Percentiles rank a stretch among this genome's conserved stretches.
Evolutionary conservation across 2,797 vertebrate genomes (phyloP).

Genomic region (Naso thynnoides): DNA sequence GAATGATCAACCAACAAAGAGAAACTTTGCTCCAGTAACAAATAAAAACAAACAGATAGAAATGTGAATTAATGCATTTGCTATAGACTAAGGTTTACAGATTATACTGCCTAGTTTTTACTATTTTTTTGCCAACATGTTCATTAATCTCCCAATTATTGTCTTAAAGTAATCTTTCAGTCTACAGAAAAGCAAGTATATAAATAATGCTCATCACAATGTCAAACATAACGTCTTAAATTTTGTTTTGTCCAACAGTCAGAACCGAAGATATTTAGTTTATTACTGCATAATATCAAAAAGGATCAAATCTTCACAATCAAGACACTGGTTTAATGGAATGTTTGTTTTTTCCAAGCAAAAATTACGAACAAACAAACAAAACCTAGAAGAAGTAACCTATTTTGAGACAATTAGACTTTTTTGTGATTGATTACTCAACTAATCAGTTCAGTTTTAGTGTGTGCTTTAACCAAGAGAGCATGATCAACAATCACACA

Average conservation of each 20-base stretch:
- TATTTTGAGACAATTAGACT: no score
- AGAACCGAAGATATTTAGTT: not conserved
- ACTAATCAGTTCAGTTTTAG: not conserved
- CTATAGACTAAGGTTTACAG: not conserved
- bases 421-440: not conserved
- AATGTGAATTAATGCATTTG: not conserved
- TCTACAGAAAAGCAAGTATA: not conserved
- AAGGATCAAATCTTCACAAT: not conserved
- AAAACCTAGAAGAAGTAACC: not conserved
- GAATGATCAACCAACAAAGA: constrained; percentile 15
- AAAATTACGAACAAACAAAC: no score
- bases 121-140: no score
- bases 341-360: no score
- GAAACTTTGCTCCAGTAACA: not conserved
- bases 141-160: not conserved
- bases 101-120: constrained; percentile 2
- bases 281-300: not conserved
- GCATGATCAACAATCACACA: not conserved
- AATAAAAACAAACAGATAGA: not conserved
- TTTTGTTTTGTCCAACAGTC: not conserved
- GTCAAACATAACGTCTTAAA: not conserved
- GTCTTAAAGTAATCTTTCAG: not conserved
- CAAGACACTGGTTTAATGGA: no score
- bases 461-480: not conserved
- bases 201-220: not conserved